Evolutionary conservation across 2,113 vertebrate genomes (phyloP).

Genomic region (Murina feae): DNA sequence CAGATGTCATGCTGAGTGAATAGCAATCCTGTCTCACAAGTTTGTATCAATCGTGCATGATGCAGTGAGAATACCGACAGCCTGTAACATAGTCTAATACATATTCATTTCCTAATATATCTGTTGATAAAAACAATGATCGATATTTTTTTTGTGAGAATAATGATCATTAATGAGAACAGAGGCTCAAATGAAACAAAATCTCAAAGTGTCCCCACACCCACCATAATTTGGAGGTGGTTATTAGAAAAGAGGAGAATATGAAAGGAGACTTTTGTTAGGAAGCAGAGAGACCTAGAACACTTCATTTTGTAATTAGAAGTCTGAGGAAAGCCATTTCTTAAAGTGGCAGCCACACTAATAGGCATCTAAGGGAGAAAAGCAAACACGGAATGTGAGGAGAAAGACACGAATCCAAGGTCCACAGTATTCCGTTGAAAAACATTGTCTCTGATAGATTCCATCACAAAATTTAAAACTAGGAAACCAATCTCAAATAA

Average conservation of each 20-base stretch:
- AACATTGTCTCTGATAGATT: constrained; percentile 10
- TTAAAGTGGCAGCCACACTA: background rate
- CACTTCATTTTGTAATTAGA: background rate
- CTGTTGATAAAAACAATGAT: background rate
- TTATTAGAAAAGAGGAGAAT: background rate
- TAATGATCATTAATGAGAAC: background rate
- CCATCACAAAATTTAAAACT: constrained; percentile 47
- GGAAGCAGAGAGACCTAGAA: background rate
- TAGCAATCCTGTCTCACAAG: background rate
- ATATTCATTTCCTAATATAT: background rate
- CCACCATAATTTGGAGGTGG: background rate
- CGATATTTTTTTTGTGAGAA: background rate
- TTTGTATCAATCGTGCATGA: background rate
- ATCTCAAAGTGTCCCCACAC: background rate
- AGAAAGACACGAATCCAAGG: background rate
- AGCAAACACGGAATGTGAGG: background rate
- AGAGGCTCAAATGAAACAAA: background rate
- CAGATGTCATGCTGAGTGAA: background rate
- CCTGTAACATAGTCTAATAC: background rate
- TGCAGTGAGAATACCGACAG: background rate
- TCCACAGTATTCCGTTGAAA: background rate
- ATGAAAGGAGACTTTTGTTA: background rate
- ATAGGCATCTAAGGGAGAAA: background rate
- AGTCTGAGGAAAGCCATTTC: background rate
- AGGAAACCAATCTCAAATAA: constrained; percentile 64